Evolutionary conservation across 2,797 vertebrate genomes (phyloP).

Genomic region (Acomys russatus): DNA sequence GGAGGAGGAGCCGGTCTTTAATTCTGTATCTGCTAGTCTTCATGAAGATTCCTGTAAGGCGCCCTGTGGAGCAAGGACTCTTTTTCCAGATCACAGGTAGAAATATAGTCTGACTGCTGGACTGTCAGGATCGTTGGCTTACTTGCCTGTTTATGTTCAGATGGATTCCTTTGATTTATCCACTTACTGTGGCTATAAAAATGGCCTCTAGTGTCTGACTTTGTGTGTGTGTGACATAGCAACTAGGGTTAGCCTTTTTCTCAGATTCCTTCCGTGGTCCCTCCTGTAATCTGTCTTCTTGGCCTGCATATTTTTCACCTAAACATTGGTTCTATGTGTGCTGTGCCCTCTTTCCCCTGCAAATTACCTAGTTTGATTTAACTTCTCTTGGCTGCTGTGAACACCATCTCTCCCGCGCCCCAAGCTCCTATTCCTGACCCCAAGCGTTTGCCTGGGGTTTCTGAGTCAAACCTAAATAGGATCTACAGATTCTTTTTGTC

Average conservation of each 20-base stretch:
- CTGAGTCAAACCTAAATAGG: slow-evolving; percentile 69
- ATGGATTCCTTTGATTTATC: slow-evolving; percentile 22
- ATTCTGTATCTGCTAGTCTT: not conserved
- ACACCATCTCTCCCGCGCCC: slow-evolving; percentile 36
- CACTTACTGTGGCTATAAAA: not conserved
- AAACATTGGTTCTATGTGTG: not conserved
- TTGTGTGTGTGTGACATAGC: not conserved
- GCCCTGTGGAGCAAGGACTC: not conserved
- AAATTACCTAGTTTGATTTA: not conserved
- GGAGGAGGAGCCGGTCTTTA: not conserved
- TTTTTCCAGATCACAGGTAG: not conserved
- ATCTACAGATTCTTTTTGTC: slow-evolving; percentile 60
- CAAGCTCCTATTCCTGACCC: slow-evolving; percentile 38
- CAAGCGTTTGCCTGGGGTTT: slow-evolving; percentile 62
- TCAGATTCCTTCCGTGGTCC: not conserved
- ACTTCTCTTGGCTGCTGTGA: slow-evolving; percentile 13
- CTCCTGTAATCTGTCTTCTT: not conserved
- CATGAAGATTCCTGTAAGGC: not conserved
- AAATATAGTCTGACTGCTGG: not conserved
- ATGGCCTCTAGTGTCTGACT: not conserved
- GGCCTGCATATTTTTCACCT: not conserved
- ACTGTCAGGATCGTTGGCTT: not conserved
- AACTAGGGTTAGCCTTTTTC: not conserved
- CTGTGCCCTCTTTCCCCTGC: not conserved
- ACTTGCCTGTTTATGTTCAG: not conserved